Conservation (phyloP, 2,113 vertebrate genomes). For the Tenrec ecaudatus region DNA sequence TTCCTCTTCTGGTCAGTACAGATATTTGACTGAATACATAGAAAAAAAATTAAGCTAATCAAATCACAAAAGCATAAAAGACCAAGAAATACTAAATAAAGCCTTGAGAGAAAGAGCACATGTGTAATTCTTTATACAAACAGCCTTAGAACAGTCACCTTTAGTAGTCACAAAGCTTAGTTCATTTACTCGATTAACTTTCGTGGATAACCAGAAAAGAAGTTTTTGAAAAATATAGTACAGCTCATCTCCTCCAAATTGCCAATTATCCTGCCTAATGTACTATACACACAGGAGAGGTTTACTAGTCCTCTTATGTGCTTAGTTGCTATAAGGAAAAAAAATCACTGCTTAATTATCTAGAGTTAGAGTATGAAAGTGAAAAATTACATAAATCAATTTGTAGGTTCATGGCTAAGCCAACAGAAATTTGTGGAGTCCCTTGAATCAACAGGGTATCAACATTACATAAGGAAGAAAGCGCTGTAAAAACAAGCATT, state of each 20-base stretch:
- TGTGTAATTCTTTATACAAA: conserved; percentile 80
- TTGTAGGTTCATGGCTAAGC: conserved; percentile 49
- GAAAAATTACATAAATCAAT: conserved; percentile 35
- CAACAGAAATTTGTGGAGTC: conserved; percentile 20
- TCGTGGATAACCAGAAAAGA: conserved; percentile 33
- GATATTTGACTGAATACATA: conserved; percentile 77
- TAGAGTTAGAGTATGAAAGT: conserved; percentile 20
- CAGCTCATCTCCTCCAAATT: conserved; percentile 61
- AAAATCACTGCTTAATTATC: conserved; percentile 55
- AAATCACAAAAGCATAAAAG: conserved; percentile 74
- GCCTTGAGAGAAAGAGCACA: conserved; percentile 75
- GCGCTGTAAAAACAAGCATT: conserved; percentile 42
- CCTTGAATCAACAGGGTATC: conserved; percentile 26
- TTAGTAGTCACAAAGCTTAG: conserved; percentile 57
- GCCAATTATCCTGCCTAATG: conserved; percentile 56
- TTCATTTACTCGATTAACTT: conserved; percentile 57
- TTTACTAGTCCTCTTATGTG: conserved; percentile 39
- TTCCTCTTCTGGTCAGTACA: conserved; percentile 85
- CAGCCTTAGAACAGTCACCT: conserved; percentile 80
- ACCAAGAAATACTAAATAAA: conserved; percentile 73
- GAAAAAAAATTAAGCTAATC: conserved; percentile 73
- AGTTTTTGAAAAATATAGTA: conserved; percentile 53
- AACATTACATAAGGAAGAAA: conserved; percentile 65
- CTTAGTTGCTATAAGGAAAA: conserved; percentile 29
- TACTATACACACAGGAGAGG: background rate